Base-by-base conservation (phyloP, 2,797 vertebrate genomes). In the Anisognathus igniventris region DNA sequence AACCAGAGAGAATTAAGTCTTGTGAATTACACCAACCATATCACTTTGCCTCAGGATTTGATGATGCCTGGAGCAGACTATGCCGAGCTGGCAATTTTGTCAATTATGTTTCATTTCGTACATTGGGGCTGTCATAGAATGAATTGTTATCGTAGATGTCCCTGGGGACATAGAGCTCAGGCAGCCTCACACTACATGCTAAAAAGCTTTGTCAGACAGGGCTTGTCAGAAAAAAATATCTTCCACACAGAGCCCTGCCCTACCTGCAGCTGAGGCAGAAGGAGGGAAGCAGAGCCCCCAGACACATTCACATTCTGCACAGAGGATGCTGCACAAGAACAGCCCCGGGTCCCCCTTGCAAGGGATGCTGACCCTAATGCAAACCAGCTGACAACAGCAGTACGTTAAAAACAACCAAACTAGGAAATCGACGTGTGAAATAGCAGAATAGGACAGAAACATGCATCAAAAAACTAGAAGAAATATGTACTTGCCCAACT, bases 51-150 rank as follows among this genome's bases (percentile, higher is more conserved):
- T 91, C n/a, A 65, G 78, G 82, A 91, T 80, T 65, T 80, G 45
- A 86, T 64, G 62, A 40, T 31, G 72, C 77, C 88, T 71, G 23
- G 35, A 83, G 76, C 75, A 88, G 39, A 33, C 20, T 57, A 31
- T 39, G 28, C 70, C 8, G 11, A 42, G 45, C 39, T 95, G n/a
- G 68, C 58, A 47, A 39, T 79, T 91, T 80, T 77, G 50, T 62
- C 79, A 93, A 50, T 93, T 88, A 54, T 6, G 7, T 57, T 90
- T 92, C 45, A 58, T 95, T 92, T 83, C 44, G 23, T 65, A 65
- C 45, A 47, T 21, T 42, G 75, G 45, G 25, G 37, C 53, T 39
- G 10, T 54, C 78, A 77, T 18, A 61, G 84, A 82, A 71, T 2
- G 2, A 1, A 60, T 37, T 54, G 47, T 50, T 74, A 50, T 71